Percentiles rank a stretch among this genome's conserved stretches.
Evolutionary conservation across 2,888 invertebrate genomes (phyloP).

Genomic region (Dynastes hyllus): DNA sequence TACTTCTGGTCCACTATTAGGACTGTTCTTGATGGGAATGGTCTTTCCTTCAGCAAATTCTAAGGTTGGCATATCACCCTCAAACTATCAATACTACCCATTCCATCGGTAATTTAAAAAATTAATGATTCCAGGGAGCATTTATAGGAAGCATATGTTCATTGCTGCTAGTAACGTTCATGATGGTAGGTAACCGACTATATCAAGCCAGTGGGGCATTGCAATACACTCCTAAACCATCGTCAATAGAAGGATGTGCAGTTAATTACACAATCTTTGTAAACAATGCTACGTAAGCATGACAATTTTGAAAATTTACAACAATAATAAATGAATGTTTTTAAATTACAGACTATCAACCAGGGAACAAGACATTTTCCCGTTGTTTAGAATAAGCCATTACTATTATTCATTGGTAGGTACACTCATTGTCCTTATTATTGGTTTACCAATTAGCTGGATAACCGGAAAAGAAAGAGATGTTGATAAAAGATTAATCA

Average conservation of each 20-base stretch:
- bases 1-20: slow-evolving; percentile 78
- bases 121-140: slow-evolving; percentile 38
- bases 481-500: slow-evolving; percentile 54
- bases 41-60: slow-evolving; percentile 79
- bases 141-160: slow-evolving; percentile 46
- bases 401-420: slow-evolving; percentile 57
- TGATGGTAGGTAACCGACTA: slow-evolving; percentile 59
- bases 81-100: not conserved
- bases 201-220: slow-evolving; percentile 58
- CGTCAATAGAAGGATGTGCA: slow-evolving; percentile 59
- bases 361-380: slow-evolving; percentile 43
- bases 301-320: not conserved
- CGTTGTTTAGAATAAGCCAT: slow-evolving; percentile 55
- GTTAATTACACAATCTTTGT: not conserved
- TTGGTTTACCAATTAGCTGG: slow-evolving; percentile 56
- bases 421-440: slow-evolving; percentile 46
- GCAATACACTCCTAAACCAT: slow-evolving; percentile 56
- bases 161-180: slow-evolving; percentile 38
- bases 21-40: slow-evolving; percentile 80
- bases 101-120: not conserved
- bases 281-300: slow-evolving; percentile 5
- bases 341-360: not conserved
- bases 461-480: slow-evolving; percentile 48
- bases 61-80: slow-evolving; percentile 67
- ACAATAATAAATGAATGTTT: not conserved